phyloP scores from a whole-genome alignment of 2,797 vertebrate species.

The Hydrophis major region DNA sequence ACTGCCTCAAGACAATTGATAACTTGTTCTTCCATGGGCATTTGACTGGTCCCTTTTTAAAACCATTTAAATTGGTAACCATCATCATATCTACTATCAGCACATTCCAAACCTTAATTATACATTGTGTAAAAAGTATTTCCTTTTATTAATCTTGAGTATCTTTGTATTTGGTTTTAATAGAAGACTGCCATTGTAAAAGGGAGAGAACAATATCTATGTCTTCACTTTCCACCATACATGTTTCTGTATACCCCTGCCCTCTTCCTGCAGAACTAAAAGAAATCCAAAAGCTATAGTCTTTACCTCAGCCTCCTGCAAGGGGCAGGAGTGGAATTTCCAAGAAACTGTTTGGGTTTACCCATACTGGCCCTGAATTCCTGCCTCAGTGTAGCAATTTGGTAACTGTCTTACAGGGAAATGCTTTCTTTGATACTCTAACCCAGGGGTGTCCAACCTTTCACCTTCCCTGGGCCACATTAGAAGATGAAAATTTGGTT shows the following conservation, averaged over 20 bases:
- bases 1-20: not conserved
- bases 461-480: too few species aligned
- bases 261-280: not conserved
- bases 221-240: not conserved
- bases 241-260: not conserved
- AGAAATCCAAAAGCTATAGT: not conserved
- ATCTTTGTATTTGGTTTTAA: not conserved
- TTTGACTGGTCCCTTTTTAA: not conserved
- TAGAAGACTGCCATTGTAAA: not conserved
- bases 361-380: not conserved
- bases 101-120: not conserved
- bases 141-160: not conserved
- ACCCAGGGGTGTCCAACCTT: too few species aligned
- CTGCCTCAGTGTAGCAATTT: not conserved
- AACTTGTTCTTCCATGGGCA: not conserved
- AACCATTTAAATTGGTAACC: not conserved
- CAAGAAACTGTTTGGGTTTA: not conserved
- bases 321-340: not conserved
- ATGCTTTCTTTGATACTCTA: not conserved
- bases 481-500: too few species aligned
- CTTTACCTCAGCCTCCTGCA: not conserved
- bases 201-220: not conserved
- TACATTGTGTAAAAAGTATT: not conserved
- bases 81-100: not conserved
- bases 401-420: not conserved